Evolutionary conservation across 1,140 invertebrate species (phyloP), one percentile per base, ranked within the genome.

Genomic region (Drosophila simulans): DNA sequence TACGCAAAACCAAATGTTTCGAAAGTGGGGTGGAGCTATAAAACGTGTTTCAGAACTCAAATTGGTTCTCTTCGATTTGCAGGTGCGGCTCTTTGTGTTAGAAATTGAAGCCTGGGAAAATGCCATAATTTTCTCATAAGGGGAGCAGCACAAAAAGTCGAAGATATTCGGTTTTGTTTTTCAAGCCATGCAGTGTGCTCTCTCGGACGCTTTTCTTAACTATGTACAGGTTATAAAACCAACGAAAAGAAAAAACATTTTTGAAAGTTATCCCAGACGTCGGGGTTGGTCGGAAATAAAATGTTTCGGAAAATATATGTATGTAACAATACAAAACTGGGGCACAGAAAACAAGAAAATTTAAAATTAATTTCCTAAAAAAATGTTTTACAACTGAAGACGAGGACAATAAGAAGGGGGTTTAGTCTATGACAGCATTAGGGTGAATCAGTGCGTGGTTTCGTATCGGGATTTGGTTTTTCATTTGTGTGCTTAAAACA

Each of bases 181-280:
- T 64, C 12, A 92, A 92, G 91, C 91, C 91, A 92, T 92, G 91
- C 91, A 92, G 90, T 92, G 91, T 89, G 84, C 88, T 92, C 91
- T 92, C 91, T 92, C 91, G 91, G 91, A 92, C 79, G 80, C 77
- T 82, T 89, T 46, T 51, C 22, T 70, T 35, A 80, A 69, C 12
- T 80, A 75, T 70, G 7, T 73, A 73, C 79, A 72, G 25, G 22
- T 40, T 51, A 55, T 53, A 74, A 63, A 34, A 77, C 69, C 65
- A 63, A 72, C 35, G 5, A 53, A 62, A 22, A 22, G 20, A 31
- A 31, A 31, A 2, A 65, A 83, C 65, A 59, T 49, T 37, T 64
- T 20, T 34, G 13, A 12, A 34, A 45, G 15, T 11, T 15, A 2
- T 49, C 46, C 3, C 15, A 31, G 8, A 8, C 27, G 27, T 17